A percentile compares a stretch with the other conserved stretches of the same genome.
Conservation (phyloP, 2,888 invertebrate genomes). For the Stramonita haemastoma region DNA sequence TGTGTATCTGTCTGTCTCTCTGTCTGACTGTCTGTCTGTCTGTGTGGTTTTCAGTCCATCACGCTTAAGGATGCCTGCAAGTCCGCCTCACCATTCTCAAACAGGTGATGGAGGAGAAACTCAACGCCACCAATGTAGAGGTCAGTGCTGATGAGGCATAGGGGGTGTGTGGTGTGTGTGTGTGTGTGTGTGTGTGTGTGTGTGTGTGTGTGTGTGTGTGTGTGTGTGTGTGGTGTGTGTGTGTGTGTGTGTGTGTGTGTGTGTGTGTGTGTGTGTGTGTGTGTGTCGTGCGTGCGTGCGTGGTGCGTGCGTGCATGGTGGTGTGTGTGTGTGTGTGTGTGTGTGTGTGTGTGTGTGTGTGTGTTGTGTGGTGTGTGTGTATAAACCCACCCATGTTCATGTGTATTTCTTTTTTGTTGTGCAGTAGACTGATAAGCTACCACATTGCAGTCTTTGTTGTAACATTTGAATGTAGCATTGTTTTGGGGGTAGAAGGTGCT, state of each 20-base stretch:
- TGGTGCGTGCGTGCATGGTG: not conserved
- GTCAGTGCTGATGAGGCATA: slow-evolving; percentile 77
- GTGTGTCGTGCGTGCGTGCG: not conserved
- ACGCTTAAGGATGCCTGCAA: slow-evolving; percentile 95
- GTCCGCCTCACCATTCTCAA: slow-evolving; percentile 95
- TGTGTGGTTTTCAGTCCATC: slow-evolving; percentile 85
- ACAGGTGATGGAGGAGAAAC: slow-evolving; percentile 99
- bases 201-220: not conserved
- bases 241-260: not conserved
- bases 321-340: not conserved
- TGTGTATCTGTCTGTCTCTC: not conserved
- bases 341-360: not conserved
- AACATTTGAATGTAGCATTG: too few relatives aligned
- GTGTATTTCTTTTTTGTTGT: too few relatives aligned
- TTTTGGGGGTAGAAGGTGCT: too few relatives aligned
- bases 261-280: not conserved
- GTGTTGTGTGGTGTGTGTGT: not conserved
- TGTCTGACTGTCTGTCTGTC: not conserved
- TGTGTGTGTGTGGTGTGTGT: not conserved
- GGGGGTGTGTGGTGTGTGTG: too few relatives aligned
- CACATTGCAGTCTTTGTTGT: too few relatives aligned
- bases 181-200: not conserved
- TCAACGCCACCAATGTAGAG: slow-evolving; percentile 97
- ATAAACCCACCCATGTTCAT: too few relatives aligned
- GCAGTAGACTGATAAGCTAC: too few relatives aligned